These are phyloP conservation scores for Pseudochirops cupreus DNA, from an alignment of 2,797 vertebrate genomes.

Conservation along the genomic window DNA sequence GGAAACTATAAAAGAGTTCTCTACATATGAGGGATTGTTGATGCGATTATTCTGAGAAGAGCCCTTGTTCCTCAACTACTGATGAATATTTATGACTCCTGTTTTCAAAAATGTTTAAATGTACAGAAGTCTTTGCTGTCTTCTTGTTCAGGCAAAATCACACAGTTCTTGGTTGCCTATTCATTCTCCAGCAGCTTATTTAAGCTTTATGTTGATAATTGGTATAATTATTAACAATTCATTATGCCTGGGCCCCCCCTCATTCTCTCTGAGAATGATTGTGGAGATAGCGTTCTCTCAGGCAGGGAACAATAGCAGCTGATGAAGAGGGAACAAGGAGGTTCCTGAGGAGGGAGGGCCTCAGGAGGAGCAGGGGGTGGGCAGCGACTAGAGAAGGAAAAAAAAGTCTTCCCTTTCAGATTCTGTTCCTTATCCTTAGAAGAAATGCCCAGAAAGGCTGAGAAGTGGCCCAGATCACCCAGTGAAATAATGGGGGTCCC, in stretches of 20 bases:
- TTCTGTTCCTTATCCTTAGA: not conserved
- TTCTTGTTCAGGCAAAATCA: not conserved
- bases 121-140: not conserved
- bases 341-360: not conserved
- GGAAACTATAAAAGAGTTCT: not conserved
- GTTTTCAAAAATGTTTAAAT: not conserved
- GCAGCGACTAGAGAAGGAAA: not conserved
- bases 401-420: not conserved
- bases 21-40: not conserved
- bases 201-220: slow-evolving; percentile 13
- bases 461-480: not conserved
- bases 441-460: not conserved
- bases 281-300: not conserved
- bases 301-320: not conserved
- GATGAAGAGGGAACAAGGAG: not conserved
- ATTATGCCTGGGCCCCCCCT: not conserved
- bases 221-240: slow-evolving; percentile 20
- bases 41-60: not conserved
- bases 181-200: not conserved
- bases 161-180: not conserved
- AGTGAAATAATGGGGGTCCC: not conserved
- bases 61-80: not conserved
- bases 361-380: not conserved
- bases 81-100: slow-evolving; percentile 1
- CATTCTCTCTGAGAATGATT: not conserved